A percentile compares a stretch with the other conserved stretches of the same genome.
These are phyloP conservation scores for Mechanitis mazaeus DNA, from an alignment of 2,888 invertebrate species.

Conservation along the genomic window DNA sequence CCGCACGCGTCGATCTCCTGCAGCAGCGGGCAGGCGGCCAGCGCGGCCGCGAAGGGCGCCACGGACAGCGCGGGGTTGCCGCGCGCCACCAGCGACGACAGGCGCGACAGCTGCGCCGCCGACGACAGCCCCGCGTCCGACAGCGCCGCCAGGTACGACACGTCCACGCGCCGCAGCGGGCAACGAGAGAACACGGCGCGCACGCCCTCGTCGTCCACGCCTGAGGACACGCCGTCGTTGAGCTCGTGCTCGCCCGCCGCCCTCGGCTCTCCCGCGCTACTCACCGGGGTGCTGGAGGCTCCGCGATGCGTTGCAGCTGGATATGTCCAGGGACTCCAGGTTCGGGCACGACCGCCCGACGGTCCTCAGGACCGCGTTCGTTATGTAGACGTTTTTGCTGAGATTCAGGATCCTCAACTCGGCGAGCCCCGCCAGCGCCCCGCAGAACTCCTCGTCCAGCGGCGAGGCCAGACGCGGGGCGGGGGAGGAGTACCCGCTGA, in stretches of 20 bases:
- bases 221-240: conserved; percentile 30
- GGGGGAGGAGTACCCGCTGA: conserved; percentile 55
- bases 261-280: no score
- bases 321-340: conserved; percentile 63
- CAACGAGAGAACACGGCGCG: conserved; percentile 47
- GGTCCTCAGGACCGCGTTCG: conserved; percentile 69
- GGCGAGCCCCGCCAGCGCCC: conserved; percentile 53
- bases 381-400: conserved; percentile 64
- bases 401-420: conserved; percentile 66
- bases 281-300: conserved; percentile 40
- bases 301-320: conserved; percentile 57
- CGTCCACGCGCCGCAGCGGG: conserved; percentile 46
- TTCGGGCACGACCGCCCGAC: conserved; percentile 67
- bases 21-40: conserved; percentile 44
- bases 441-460: conserved; percentile 52
- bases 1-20: conserved; percentile 62
- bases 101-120: conserved; percentile 37
- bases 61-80: conserved; percentile 48
- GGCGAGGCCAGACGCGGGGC: conserved; percentile 39
- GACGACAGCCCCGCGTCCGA: conserved; percentile 43
- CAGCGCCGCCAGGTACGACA: conserved; percentile 57
- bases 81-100: conserved; percentile 39
- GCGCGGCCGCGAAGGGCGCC: conserved; percentile 40
- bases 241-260: no score
- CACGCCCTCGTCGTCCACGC: conserved; percentile 58